These are phyloP conservation scores for Heteractis magnifica DNA, from an alignment of 92 coral and sea anemone genomes.

Conservation along the genomic window DNA sequence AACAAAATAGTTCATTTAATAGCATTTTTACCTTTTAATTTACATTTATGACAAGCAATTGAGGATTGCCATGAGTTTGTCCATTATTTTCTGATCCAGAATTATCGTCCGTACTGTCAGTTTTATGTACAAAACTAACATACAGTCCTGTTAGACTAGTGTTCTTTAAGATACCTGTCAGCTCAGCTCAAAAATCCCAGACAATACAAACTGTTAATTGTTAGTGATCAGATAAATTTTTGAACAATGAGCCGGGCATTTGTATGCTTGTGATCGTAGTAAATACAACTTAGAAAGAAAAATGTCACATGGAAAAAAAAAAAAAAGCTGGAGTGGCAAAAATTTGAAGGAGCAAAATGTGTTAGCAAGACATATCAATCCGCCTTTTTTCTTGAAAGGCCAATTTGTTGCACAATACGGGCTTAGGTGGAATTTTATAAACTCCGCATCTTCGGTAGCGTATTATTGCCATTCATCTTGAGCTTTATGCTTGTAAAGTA, in stretches of 20 bases:
- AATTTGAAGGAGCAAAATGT: not conserved
- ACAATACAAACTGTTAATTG: no score
- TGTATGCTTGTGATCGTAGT: no score
- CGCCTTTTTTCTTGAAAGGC: not conserved
- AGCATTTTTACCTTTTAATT: not conserved
- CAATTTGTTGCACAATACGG: not conserved
- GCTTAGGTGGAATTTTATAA: not conserved
- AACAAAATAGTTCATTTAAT: slow-evolving; percentile 33
- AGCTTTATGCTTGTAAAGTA: not conserved
- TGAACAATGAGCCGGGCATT: no score
- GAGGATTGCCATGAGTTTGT: slow-evolving; percentile 33
- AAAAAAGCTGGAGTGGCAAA: not conserved
- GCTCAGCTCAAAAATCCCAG: not conserved
- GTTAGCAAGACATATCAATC: not conserved
- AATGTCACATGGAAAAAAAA: not conserved
- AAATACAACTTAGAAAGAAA: no score
- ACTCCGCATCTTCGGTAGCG: not conserved
- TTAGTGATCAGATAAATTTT: no score
- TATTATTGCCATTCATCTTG: not conserved
- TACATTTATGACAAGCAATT: slow-evolving; percentile 5
- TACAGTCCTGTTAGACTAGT: not conserved
- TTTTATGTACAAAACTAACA: slow-evolving; percentile 7
- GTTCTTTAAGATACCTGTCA: not conserved
- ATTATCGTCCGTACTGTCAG: not conserved
- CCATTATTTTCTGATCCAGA: not conserved